Conservation (phyloP, 2,797 vertebrate genomes). For the Catharus ustulatus region DNA sequence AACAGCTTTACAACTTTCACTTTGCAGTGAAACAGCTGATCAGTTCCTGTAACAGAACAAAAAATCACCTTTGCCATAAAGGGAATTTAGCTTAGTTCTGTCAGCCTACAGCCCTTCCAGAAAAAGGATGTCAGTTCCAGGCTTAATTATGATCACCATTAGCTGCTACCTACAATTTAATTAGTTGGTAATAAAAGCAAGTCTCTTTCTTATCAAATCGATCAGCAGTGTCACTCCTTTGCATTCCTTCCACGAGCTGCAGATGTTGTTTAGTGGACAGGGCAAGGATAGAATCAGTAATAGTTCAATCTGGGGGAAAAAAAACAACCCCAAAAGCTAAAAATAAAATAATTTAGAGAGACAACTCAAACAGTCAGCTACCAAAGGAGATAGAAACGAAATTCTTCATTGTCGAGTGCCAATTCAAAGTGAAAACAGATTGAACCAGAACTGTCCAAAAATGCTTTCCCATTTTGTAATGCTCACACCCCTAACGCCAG, state of each 20-base stretch:
- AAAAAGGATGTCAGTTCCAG: background rate
- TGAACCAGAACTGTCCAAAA: conserved; percentile 9
- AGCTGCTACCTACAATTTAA: background rate
- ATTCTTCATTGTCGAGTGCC: background rate
- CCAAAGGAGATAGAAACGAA: background rate
- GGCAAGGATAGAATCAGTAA: background rate
- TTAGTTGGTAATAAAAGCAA: background rate
- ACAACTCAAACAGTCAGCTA: background rate
- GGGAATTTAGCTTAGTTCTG: background rate
- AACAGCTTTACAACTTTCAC: background rate
- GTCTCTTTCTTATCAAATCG: background rate
- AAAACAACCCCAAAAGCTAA: background rate
- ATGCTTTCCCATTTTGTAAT: background rate
- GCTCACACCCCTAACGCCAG: background rate
- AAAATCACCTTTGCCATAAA: background rate
- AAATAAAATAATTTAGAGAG: background rate
- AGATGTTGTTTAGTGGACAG: background rate
- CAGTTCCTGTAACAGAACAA: background rate
- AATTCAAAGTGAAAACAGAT: conserved; percentile 40
- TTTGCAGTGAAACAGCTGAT: background rate
- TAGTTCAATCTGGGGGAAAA: background rate
- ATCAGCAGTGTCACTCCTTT: background rate
- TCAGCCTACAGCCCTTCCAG: background rate
- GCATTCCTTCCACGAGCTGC: background rate
- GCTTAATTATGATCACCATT: background rate